Evolutionary conservation across 2,113 vertebrate species (phyloP), one percentile per base, ranked within the genome.

Genomic region (Chrysochloris asiatica): DNA sequence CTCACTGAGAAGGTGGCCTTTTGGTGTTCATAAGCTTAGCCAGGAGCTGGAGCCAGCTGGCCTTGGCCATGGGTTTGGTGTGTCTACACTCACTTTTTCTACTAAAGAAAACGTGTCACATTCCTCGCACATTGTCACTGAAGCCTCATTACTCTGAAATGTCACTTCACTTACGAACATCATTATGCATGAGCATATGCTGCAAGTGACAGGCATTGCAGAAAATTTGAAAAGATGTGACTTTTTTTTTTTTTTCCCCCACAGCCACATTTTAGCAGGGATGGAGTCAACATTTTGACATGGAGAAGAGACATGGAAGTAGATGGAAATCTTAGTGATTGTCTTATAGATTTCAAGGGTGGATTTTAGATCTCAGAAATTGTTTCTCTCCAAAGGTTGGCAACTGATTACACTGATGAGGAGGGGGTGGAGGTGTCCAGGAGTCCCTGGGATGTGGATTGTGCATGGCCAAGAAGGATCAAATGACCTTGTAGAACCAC

Each of bases 131-230:
- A 0, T 94, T 96, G 84, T 96, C 95, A 93, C 83, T 0, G 80
- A 86, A 94, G 90, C 30, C 86, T 96, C 88, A 83, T 96, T 91
- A 91, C 86, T 93, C 96, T 93, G 90, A 93, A 93, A 96, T 96
- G 96, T 96, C 96, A 81, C 67, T 94, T 95, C 92, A 50, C 84
- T 97, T 80, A 81, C 22, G 19, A 22, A 80, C 83, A 77, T 90
- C 90, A 91, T 82, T 94, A 94, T 92, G 92, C 83, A 87, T 12
- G 81, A 96, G 79, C 93, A 93, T 10, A 26, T 96, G 93, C 48
- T 81, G 65, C 83, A 52, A 91, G 81, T 72, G 85, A 50, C 86
- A 95, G 93, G 43, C 50, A 38, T 14, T 56, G 52, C 82, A 56
- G 87, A 48, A 33, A 93, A 85, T 81, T 75, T 93, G 95, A 87